Base-by-base conservation (phyloP, 2,113 vertebrate genomes). In the Anolis carolinensis region DNA sequence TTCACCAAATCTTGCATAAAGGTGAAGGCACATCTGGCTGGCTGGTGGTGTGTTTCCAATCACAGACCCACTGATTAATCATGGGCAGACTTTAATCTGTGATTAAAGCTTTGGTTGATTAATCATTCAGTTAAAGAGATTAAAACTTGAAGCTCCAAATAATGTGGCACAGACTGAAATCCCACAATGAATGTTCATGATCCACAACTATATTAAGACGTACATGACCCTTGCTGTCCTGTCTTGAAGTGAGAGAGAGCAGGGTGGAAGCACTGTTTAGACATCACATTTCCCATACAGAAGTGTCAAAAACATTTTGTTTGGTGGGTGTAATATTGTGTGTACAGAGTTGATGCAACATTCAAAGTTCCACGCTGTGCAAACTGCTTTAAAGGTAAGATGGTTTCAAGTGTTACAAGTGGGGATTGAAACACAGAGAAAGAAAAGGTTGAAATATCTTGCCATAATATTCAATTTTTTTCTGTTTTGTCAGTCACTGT, bases 81-180 rank as follows among this genome's bases (percentile, higher is more conserved):
- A 79, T 9, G 30, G n/a, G 20, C n/a, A 59, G 77, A 79, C 77
- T 79, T 62, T 62, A 79, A 79, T 62, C 52, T 79, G n/a, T 79
- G 52, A 59, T 62, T 79, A 59, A 79, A 59, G n/a, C 20, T 59
- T 79, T 79, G 34, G 77, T 79, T 34, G 77, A 79, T 65, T 80
- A 30, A 80, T 80, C 79, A 79, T 30, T 59, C 59, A 65, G 73
- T 48, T 48, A 75, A 27, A 74, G 23, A 27, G 62, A 62, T 39
- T 65, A 44, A 67, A 67, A 80, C 74, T 32, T 10, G 11, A 80
- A 7, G 34, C 10, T 65, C 59, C 27, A 65, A 65, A 62, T 44
- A 80, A 67, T 30, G 34, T 5, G 39, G 62, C 34, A 39, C 25
- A 44, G 65, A 30, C 77, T 34, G n/a, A n/a, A 78, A 59, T 55